These are phyloP conservation scores for Dasypolia templi DNA, from an alignment of 2,888 invertebrate genomes.

Conservation along the genomic window DNA sequence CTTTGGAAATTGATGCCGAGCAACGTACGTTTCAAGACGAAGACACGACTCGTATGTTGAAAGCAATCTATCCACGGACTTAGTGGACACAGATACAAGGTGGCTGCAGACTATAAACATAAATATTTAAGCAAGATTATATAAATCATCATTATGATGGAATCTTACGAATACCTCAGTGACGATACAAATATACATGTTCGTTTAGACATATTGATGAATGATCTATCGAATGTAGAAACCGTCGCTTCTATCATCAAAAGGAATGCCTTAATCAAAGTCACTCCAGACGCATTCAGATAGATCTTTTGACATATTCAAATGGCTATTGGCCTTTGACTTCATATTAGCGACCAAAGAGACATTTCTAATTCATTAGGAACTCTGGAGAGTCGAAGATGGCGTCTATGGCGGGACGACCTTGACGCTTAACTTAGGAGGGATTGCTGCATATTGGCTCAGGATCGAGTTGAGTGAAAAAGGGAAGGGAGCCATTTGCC, in stretches of 20 bases:
- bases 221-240: not conserved
- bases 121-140: not conserved
- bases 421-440: no score
- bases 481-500: no score
- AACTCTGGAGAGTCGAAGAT: not conserved
- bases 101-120: no score
- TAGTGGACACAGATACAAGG: no score
- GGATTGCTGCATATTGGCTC: no score
- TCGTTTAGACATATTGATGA: no score
- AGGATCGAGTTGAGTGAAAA: no score
- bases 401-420: no score
- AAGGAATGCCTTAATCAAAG: slow-evolving; percentile 12
- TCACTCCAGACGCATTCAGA: slow-evolving; percentile 8
- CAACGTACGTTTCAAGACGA: not conserved
- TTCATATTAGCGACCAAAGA: not conserved
- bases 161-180: not conserved
- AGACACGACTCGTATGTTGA: not conserved
- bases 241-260: slow-evolving; percentile 4
- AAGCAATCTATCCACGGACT: not conserved
- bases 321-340: slow-evolving; percentile 14
- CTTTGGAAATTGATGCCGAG: not conserved
- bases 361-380: slow-evolving; percentile 6
- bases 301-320: slow-evolving; percentile 5
- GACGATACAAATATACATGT: not conserved
- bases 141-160: not conserved